These are phyloP conservation scores for Pandemis heparana DNA, from an alignment of 2,888 invertebrate genomes.

Conservation along the genomic window DNA sequence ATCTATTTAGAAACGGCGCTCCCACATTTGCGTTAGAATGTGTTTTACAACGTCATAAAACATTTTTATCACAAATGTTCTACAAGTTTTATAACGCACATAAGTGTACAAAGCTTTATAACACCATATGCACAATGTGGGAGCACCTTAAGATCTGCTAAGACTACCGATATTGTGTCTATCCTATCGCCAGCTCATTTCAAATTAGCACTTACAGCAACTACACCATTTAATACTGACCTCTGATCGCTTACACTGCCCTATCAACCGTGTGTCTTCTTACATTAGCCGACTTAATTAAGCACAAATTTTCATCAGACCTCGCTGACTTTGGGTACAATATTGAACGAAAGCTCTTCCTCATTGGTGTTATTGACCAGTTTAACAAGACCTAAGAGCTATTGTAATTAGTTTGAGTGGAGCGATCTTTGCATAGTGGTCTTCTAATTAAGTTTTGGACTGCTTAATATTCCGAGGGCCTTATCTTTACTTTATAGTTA, in stretches of 20 bases:
- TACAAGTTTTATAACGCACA: no score
- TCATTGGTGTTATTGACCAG: neutral
- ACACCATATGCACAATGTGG: no score
- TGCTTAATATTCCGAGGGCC: conserved; percentile 20
- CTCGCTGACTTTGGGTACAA: neutral
- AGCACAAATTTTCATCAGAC: neutral
- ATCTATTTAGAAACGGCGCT: no score
- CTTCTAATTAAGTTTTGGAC: conserved; percentile 11
- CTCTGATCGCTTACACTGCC: neutral
- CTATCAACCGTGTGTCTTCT: neutral
- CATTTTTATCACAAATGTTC: no score
- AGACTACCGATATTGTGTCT: neutral
- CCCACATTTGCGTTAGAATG: no score
- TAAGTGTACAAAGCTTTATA: no score
- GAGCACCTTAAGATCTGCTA: neutral
- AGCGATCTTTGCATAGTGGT: neutral
- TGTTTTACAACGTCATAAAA: no score
- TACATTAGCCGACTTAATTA: neutral
- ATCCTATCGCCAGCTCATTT: neutral
- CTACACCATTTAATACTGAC: neutral
- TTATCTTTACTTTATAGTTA: conserved; percentile 19
- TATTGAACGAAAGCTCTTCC: neutral
- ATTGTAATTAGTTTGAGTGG: neutral
- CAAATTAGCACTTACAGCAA: neutral
- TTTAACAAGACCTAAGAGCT: neutral